Conservation (phyloP, 1,140 invertebrate genomes). For the Drosophila auraria region DNA sequence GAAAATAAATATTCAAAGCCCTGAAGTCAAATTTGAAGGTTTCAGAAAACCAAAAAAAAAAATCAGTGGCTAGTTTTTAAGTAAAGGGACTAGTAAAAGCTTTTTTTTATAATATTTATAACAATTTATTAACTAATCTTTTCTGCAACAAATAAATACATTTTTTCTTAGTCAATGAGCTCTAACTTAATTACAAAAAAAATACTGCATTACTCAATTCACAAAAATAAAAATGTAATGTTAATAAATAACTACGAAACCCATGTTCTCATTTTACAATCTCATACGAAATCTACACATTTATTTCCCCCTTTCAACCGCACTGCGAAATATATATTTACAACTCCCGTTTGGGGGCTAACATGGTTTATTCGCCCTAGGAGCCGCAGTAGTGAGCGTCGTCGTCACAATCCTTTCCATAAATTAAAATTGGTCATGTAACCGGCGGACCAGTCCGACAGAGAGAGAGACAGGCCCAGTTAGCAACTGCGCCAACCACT, state of each 20-base stretch:
- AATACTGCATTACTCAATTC: neutral
- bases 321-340: neutral
- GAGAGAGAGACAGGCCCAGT: slow-evolving; percentile 30
- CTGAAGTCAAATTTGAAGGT: neutral
- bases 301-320: neutral
- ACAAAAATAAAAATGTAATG: neutral
- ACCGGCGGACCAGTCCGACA: slow-evolving; percentile 20
- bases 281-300: slow-evolving; percentile 10
- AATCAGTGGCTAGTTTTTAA: too few relatives aligned
- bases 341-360: slow-evolving; percentile 19
- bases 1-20: neutral
- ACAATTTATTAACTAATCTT: too few relatives aligned
- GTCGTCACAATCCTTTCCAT: slow-evolving; percentile 52
- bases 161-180: neutral
- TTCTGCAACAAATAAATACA: too few relatives aligned
- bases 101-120: too few relatives aligned
- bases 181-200: neutral
- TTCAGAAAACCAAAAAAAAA: too few relatives aligned
- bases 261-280: slow-evolving; percentile 19
- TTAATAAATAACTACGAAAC: slow-evolving; percentile 6
- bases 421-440: slow-evolving; percentile 57
- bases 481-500: slow-evolving; percentile 68
- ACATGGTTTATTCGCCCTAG: slow-evolving; percentile 38
- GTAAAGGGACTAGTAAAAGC: too few relatives aligned
- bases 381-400: slow-evolving; percentile 19